Evolutionary conservation across 2,888 invertebrate species (phyloP), one percentile per base, ranked within the genome.

Genomic region (Drosophila dives): DNA sequence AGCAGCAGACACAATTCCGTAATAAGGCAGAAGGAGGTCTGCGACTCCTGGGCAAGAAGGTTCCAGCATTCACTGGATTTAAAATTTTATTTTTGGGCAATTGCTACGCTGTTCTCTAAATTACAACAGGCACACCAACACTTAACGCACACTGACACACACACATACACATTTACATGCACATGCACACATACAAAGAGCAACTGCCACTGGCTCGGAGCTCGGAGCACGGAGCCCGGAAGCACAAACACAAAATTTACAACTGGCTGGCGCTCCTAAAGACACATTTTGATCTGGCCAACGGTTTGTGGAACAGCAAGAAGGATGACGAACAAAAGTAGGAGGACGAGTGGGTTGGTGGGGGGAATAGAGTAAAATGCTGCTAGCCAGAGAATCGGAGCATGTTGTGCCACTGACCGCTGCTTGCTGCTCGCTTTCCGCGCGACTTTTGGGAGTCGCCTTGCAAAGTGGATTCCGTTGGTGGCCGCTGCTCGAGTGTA

Each of bases 401-500:
- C 54, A 29, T 48, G 49, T 58, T 54, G 67, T 51, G 45, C 36
- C 48, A 50, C 66, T 77, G 77, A 71, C 80, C 77, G 80, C 71
- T 82, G 80, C 72, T 79, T 67, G 86, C 10, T 33, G 11, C 33
- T 11, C 36, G 15, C 36, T 1, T 29, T 29, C 29, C 29, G 29
- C 29, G 29, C 29, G 29, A 7, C 45, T 23, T 45, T 45, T 34
- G 38, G 54, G 75, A 74, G 72, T 77, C 59, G 72, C 65, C 40
- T 54, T 54, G 40, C 69, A 68, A 77, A 75, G 53, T 64, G 58
- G 54, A 64, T 73, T 78, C 64, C 79, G 59, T 73, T 78, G 54
- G 75, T 80, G 77, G 76, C 80, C 80, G 77, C 80, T 82, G 75
- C 72, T 80, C 72, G 89, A 89, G 90, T 86, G 86, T 86, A 90